phyloP scores from a whole-genome alignment of 2,888 invertebrate genomes.

The Cheilosia variabilis region DNA sequence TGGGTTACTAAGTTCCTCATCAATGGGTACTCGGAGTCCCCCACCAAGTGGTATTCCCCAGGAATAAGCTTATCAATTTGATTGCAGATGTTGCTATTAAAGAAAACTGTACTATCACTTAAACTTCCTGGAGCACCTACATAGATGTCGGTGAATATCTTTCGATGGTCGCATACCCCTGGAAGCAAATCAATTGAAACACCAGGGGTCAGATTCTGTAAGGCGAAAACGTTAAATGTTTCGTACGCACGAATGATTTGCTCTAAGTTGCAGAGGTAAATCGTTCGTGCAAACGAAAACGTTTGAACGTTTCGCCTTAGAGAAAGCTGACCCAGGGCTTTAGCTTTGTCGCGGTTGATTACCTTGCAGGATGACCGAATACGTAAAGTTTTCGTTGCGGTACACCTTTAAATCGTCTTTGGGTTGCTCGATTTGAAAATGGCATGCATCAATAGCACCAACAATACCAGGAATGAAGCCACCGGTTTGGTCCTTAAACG shows the following conservation, averaged over 20 bases:
- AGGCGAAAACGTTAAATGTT: too few species aligned
- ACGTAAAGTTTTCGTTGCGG: neutral
- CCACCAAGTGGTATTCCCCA: slow-evolving; percentile 46
- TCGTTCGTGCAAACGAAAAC: too few species aligned
- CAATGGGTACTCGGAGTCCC: slow-evolving; percentile 27
- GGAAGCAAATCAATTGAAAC: neutral
- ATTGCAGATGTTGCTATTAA: slow-evolving; percentile 21
- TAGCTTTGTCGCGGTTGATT: neutral
- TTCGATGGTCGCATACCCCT: slow-evolving; percentile 56
- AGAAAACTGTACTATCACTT: slow-evolving; percentile 6
- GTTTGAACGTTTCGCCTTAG: too few species aligned
- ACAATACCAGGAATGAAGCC: slow-evolving; percentile 43
- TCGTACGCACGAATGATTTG: too few species aligned
- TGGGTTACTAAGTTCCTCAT: slow-evolving; percentile 41
- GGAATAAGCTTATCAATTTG: slow-evolving; percentile 30
- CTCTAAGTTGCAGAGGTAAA: too few species aligned
- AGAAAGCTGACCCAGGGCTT: too few species aligned
- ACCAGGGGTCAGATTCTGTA: too few species aligned
- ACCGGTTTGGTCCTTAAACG: slow-evolving; percentile 40
- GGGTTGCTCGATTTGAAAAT: slow-evolving; percentile 38
- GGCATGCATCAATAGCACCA: slow-evolving; percentile 46
- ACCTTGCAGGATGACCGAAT: slow-evolving; percentile 50
- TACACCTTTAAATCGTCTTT: slow-evolving; percentile 13
- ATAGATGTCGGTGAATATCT: slow-evolving; percentile 48
- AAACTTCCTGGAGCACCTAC: slow-evolving; percentile 43